phyloP scores from a whole-genome alignment of 2,113 vertebrate genomes.

The Nycticebus coucang region DNA sequence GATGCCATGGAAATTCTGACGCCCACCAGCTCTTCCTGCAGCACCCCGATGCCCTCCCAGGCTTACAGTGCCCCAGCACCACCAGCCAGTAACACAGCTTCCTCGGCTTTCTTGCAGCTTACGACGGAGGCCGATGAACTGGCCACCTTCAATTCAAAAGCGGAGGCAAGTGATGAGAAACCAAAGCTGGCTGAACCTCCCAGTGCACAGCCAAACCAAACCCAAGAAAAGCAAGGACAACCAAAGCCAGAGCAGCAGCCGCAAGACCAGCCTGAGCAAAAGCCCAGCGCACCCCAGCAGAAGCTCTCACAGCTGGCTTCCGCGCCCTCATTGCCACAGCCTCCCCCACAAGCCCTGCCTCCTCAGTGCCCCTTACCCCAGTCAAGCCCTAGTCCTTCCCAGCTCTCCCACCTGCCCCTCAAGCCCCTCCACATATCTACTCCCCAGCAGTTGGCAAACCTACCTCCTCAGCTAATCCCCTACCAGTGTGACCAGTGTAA shows the following conservation, averaged over 20 bases:
- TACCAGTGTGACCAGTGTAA: conserved; percentile 99
- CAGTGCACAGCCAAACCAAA: conserved; percentile 88
- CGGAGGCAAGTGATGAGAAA: conserved; percentile 93
- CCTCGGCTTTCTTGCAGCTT: conserved; percentile 87
- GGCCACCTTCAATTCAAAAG: conserved; percentile 87
- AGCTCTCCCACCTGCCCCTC: conserved; percentile 93
- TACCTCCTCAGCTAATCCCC: conserved; percentile 96
- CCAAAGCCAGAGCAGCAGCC: conserved; percentile 95
- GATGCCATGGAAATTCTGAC: conserved; percentile 96
- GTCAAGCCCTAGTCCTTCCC: conserved; percentile 92
- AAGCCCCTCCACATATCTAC: conserved; percentile 93
- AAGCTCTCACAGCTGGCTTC: conserved; percentile 92
- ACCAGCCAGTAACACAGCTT: conserved; percentile 88
- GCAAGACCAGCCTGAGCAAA: conserved; percentile 91
- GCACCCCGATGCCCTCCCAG: conserved; percentile 97
- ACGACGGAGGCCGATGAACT: conserved; percentile 91
- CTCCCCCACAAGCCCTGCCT: conserved; percentile 85
- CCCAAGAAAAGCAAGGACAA: conserved; percentile 92
- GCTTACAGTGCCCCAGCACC: conserved; percentile 92
- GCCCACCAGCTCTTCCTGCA: conserved; percentile 97
- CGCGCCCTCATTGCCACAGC: conserved; percentile 91
- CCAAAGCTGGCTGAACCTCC: conserved; percentile 94
- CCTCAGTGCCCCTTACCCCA: conserved; percentile 91
- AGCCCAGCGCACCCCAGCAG: conserved; percentile 85
- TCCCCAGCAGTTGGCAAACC: conserved; percentile 89